A percentile compares a stretch with the other conserved stretches of the same genome.
Evolutionary conservation across 2,113 vertebrate species (phyloP).

Genomic region (Xyliphius kryptos): DNA sequence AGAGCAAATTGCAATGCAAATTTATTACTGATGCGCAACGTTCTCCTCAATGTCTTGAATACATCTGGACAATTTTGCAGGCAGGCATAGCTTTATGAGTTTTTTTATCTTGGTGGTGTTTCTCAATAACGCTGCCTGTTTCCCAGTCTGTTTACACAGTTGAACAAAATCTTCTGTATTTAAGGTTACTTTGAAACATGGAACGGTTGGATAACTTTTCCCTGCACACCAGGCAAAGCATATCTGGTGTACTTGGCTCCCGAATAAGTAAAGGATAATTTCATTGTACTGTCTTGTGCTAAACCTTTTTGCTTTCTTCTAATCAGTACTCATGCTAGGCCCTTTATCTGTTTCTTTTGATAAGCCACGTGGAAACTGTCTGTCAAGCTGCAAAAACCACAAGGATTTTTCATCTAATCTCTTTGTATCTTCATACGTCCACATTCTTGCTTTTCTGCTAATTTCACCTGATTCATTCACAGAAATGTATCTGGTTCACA

Average conservation of each 20-base stretch:
- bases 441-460: too few relatives aligned
- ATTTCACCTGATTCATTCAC: too few relatives aligned
- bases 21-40: slow-evolving; percentile 6
- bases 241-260: background rate
- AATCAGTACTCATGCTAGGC: background rate
- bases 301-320: background rate
- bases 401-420: too few relatives aligned
- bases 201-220: slow-evolving; percentile 13
- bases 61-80: slow-evolving; percentile 1
- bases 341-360: slow-evolving; percentile 7
- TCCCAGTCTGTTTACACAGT: slow-evolving; percentile 6
- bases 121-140: slow-evolving; percentile 7
- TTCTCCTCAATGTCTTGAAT: slow-evolving; percentile 24
- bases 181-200: slow-evolving; percentile 16
- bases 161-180: slow-evolving; percentile 8
- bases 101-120: slow-evolving; percentile 10
- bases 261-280: slow-evolving; percentile 5
- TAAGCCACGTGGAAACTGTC: too few relatives aligned
- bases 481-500: too few relatives aligned
- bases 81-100: slow-evolving; percentile 8
- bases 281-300: background rate
- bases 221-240: background rate
- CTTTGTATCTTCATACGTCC: too few relatives aligned
- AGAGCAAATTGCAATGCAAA: slow-evolving; percentile 32
- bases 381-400: too few relatives aligned